These are phyloP conservation scores for Apamea monoglypha DNA, from an alignment of 2,888 invertebrate genomes.

Conservation along the genomic window DNA sequence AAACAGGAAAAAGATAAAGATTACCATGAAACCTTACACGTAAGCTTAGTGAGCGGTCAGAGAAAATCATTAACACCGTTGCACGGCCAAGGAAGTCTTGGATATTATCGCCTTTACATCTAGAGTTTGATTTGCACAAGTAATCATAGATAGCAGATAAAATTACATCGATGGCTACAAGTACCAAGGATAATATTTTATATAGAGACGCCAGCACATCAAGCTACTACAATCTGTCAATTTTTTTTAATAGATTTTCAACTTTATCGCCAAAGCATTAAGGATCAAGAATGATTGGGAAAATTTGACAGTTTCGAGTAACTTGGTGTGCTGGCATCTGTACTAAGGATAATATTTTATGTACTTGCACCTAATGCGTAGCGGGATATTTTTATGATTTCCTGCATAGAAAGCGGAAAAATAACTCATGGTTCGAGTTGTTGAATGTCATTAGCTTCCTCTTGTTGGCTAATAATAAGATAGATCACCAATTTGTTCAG, in stretches of 20 bases:
- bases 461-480: background rate
- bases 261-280: too few species aligned
- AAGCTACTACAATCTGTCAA: too few species aligned
- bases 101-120: constrained; percentile 24
- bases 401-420: constrained; percentile 19
- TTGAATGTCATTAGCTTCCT: background rate
- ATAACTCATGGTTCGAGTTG: background rate
- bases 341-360: constrained; percentile 25
- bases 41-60: background rate
- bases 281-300: too few species aligned
- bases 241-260: too few species aligned
- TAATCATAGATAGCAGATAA: constrained; percentile 43
- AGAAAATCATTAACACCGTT: constrained; percentile 31
- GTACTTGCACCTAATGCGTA: constrained; percentile 6
- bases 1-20: constrained; percentile 7
- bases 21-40: constrained; percentile 17
- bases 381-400: constrained; percentile 38
- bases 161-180: background rate
- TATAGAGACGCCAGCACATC: background rate
- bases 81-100: constrained; percentile 24
- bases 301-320: too few species aligned
- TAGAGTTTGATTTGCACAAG: constrained; percentile 22
- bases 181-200: constrained; percentile 14
- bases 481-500: background rate
- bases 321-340: too few species aligned